Evolutionary conservation across 2,888 invertebrate genomes (phyloP).

Genomic region (Urechis unicinctus): DNA sequence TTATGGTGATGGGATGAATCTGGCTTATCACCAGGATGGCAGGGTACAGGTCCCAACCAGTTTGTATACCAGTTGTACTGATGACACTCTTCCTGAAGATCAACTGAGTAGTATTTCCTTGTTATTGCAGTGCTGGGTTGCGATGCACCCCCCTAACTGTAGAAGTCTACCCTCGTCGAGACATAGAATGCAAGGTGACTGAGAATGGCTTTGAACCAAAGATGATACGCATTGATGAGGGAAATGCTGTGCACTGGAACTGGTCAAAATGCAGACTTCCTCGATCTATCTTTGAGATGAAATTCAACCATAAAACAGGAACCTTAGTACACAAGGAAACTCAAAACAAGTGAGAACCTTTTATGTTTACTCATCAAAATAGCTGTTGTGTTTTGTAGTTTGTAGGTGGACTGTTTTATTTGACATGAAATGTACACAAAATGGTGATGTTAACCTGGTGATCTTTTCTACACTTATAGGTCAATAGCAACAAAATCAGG

Average conservation of each 20-base stretch:
- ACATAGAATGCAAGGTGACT: constrained; percentile 35
- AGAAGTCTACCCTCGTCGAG: constrained; percentile 35
- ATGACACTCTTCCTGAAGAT: no score
- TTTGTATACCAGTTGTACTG: no score
- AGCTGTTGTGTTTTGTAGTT: no score
- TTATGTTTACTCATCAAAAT: background rate
- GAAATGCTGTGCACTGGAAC: constrained; percentile 42
- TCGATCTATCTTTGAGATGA: constrained; percentile 15
- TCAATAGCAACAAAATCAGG: constrained; percentile 42
- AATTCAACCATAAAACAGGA: constrained; percentile 15
- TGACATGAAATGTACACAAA: no score
- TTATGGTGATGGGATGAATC: no score
- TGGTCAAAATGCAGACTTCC: constrained; percentile 37
- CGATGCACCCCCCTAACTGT: constrained; percentile 43
- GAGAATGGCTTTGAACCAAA: constrained; percentile 46
- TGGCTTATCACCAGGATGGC: no score
- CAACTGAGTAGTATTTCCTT: no score
- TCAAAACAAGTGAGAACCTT: constrained; percentile 6
- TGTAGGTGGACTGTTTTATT: no score
- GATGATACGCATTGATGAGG: constrained; percentile 46
- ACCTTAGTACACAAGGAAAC: constrained; percentile 11
- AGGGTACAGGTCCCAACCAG: no score
- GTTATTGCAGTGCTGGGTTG: constrained; percentile 35
- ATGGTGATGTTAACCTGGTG: background rate
- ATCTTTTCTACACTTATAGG: constrained; percentile 20